Percentiles rank a stretch among this genome's conserved stretches.
Conservation (phyloP, 2,888 invertebrate genomes). For the Neoitamus cyanurus region DNA sequence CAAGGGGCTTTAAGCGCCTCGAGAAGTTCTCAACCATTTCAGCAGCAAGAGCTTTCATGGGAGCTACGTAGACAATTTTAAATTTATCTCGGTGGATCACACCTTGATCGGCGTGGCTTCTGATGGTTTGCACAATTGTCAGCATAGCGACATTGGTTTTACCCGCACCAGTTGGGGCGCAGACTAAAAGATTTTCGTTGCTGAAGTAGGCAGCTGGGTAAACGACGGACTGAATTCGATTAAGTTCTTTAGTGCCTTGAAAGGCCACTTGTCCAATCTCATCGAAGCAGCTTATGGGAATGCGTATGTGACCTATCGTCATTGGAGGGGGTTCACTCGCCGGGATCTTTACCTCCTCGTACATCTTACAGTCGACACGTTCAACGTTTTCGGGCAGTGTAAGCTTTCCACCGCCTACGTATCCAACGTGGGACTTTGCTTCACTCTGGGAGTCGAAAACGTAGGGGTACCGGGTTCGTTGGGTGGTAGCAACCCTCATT, state of each 20-base stretch:
- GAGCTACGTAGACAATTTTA: slow-evolving; percentile 98
- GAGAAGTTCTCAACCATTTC: slow-evolving; percentile 98
- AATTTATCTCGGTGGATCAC: slow-evolving; percentile 91
- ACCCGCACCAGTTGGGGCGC: slow-evolving; percentile 99
- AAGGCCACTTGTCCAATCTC: slow-evolving; percentile 92
- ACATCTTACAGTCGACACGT: slow-evolving; percentile 77
- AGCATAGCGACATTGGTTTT: slow-evolving; percentile 99
- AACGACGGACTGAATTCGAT: slow-evolving; percentile 95
- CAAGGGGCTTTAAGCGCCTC: slow-evolving; percentile 78
- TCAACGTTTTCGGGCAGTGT: slow-evolving; percentile 82
- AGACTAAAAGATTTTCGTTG: slow-evolving; percentile 96
- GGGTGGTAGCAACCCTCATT: slow-evolving; percentile 64
- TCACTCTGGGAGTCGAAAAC: slow-evolving; percentile 85
- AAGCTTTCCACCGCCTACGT: slow-evolving; percentile 82
- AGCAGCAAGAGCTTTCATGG: slow-evolving; percentile 98
- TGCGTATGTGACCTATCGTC: slow-evolving; percentile 73
- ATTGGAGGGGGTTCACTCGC: slow-evolving; percentile 72
- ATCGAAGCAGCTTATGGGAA: slow-evolving; percentile 70
- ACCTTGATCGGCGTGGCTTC: slow-evolving; percentile 83
- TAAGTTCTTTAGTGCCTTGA: slow-evolving; percentile 84
- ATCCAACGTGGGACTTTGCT: slow-evolving; percentile 74
- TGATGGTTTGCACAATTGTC: slow-evolving; percentile 89
- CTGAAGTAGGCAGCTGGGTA: slow-evolving; percentile 95
- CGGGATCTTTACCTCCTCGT: slow-evolving; percentile 89
- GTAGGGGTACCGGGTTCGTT: slow-evolving; percentile 78